phyloP scores from a whole-genome alignment of 2,888 invertebrate genomes.

The Yponomeuta evonymella region DNA sequence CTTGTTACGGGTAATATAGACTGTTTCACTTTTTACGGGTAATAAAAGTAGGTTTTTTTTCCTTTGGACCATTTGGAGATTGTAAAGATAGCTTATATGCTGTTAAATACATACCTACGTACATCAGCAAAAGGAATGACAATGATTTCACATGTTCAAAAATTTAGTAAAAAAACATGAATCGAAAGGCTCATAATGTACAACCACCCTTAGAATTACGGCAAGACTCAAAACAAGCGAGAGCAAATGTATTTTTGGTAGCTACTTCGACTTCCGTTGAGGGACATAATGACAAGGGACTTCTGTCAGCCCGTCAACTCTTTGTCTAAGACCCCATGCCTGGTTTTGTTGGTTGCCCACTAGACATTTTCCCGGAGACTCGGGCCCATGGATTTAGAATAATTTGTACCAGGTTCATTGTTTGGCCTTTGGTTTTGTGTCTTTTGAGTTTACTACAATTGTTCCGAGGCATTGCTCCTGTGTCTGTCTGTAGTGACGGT shows the following conservation, averaged over 20 bases:
- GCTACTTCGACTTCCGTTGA: constrained; percentile 51
- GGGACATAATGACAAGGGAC: constrained; percentile 52
- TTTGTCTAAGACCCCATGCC: constrained; percentile 47
- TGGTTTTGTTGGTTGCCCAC: constrained; percentile 48
- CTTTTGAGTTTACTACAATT: background rate
- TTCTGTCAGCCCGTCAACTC: constrained; percentile 52
- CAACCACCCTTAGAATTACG: constrained; percentile 5
- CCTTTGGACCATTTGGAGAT: too few species aligned
- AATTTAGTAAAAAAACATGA: too few species aligned
- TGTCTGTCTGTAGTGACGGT: background rate
- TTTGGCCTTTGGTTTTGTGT: constrained; percentile 5
- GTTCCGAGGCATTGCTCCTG: constrained; percentile 3
- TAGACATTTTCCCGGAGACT: constrained; percentile 29
- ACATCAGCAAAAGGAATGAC: too few species aligned
- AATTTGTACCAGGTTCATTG: constrained; percentile 8
- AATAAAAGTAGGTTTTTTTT: too few species aligned
- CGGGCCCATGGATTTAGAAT: constrained; percentile 6
- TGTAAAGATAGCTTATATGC: too few species aligned
- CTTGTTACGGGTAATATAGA: too few species aligned
- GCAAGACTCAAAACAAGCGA: constrained; percentile 45
- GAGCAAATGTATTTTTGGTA: constrained; percentile 45
- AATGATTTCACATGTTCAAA: too few species aligned
- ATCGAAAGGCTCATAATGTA: background rate
- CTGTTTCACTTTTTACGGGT: too few species aligned
- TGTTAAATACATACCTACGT: too few species aligned